A percentile compares a stretch with the other conserved stretches of the same genome.
Evolutionary conservation across 2,888 invertebrate species (phyloP).

Genomic region (Zele albiditarsus): DNA sequence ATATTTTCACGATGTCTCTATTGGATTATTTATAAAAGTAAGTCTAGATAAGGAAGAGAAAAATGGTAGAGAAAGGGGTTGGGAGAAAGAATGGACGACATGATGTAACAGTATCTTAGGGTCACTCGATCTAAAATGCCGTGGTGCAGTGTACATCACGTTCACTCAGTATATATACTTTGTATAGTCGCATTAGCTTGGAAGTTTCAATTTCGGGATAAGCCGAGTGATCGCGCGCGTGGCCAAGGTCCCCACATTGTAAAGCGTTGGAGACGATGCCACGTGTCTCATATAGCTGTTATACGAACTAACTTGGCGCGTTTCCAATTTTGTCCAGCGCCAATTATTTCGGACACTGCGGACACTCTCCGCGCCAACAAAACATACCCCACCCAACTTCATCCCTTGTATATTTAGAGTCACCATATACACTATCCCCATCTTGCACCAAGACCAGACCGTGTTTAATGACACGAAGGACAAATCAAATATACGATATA

Average conservation of each 20-base stretch:
- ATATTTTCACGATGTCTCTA: conserved; percentile 21
- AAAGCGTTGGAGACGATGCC: conserved; percentile 17
- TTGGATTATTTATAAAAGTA: conserved; percentile 27
- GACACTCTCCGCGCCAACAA: conserved; percentile 20
- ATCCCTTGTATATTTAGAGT: conserved; percentile 23
- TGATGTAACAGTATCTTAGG: conserved; percentile 6
- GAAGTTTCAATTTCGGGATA: conserved; percentile 40
- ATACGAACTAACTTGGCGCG: conserved; percentile 44
- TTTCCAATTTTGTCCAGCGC: conserved; percentile 52
- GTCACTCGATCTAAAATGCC: conserved; percentile 14
- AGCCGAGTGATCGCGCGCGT: conserved; percentile 16
- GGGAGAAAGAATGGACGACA: conserved; percentile 8
- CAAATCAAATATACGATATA: conserved; percentile 7
- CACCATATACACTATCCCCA: neutral
- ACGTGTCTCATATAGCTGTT: conserved; percentile 30
- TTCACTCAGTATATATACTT: conserved; percentile 17
- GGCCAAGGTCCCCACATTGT: neutral
- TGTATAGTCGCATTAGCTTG: conserved; percentile 34
- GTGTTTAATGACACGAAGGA: neutral
- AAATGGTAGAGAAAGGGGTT: conserved; percentile 14
- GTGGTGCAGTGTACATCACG: conserved; percentile 30
- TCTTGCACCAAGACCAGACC: neutral
- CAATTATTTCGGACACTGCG: conserved; percentile 53
- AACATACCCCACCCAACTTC: conserved; percentile 1
- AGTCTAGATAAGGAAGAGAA: conserved; percentile 15